Base-by-base conservation (phyloP, 2,888 invertebrate genomes). In the Tetranychus piercei region DNA sequence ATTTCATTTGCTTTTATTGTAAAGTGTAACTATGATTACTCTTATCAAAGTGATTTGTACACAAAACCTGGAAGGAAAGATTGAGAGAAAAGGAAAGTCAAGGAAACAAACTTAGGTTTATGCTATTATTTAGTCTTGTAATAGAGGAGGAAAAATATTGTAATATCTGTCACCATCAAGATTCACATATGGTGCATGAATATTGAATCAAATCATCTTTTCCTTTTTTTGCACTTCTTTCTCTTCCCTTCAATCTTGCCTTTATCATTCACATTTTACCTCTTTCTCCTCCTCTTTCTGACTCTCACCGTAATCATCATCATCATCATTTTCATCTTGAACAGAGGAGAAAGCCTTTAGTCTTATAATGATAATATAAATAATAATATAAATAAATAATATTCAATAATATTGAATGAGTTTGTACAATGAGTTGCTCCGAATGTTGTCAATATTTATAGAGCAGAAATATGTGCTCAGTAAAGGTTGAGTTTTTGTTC, bases 231-330 rank as follows among this genome's bases (percentile, higher is more conserved):
- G 15, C 55, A 15, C 55, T 34, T 55, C 55, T 55, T 15, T 15
- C 9, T 55, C 9, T 55, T 15, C 9, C 15, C 55, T 55, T 55
- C 6, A 55, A 15, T 15, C 55, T 55, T 15, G 15, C 15, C 55
- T 15, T 2, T 7, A 55, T 55, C 11, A 55, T 64, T 64, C 64
- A 11, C 64, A 11, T n/a, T 65, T 65, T 65, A 15, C n/a, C 65
- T 65, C 65, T 65, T n/a, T 6, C 65, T 65, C 65, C n/a, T n/a
- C n/a, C 65, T 65, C 65, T 65, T n/a, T 65, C 65, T 65, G 18
- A 18, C n/a, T 65, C 65, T 65, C 65, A 18, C 6, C n/a, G 15
- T 65, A n/a, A 65, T 18, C 15, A 65, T 65, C 65, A 65, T 65
- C 65, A 65, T n/a, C n/a, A 18, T 65, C 65, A 18, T n/a, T n/a